These are phyloP conservation scores for Eurois occulta DNA, from an alignment of 2,888 invertebrate species.

Conservation along the genomic window DNA sequence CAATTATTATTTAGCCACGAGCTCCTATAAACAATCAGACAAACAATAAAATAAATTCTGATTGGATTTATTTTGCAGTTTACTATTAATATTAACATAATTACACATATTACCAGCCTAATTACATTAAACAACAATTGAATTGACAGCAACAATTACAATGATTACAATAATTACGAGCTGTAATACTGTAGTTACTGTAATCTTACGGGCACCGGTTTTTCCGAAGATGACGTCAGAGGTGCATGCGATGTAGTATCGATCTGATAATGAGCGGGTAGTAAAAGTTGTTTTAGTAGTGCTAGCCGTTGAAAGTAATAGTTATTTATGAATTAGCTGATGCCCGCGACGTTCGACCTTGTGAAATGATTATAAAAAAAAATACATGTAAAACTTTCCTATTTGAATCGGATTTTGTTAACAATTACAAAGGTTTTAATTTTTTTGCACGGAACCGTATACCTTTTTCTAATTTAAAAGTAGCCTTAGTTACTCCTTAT, in stretches of 20 bases:
- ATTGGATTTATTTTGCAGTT: not conserved
- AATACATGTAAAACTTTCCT: no score
- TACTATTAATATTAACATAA: conserved; percentile 11
- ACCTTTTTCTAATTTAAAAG: no score
- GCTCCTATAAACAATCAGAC: not conserved
- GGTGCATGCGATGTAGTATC: conserved; percentile 42
- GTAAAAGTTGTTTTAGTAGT: conserved; percentile 27
- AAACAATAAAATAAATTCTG: conserved; percentile 6
- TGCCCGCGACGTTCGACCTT: no score
- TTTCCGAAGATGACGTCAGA: conserved; percentile 50
- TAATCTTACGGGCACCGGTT: conserved; percentile 35
- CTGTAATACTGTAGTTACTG: conserved; percentile 7
- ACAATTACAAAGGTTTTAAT: no score
- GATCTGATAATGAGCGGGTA: conserved; percentile 22
- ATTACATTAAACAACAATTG: conserved; percentile 44
- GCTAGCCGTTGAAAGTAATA: conserved; percentile 16
- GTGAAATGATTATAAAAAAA: no score
- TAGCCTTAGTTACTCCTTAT: no score
- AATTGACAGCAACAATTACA: conserved; percentile 32
- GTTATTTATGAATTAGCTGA: no score
- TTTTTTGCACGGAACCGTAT: no score
- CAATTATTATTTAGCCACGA: no score
- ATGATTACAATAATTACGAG: conserved; percentile 40
- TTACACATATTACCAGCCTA: conserved; percentile 16
- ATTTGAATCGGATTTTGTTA: no score